A percentile compares a stretch with the other conserved stretches of the same genome.
Evolutionary conservation across 1,140 invertebrate species (phyloP).

Genomic region (Caenorhabditis inopinata): DNA sequence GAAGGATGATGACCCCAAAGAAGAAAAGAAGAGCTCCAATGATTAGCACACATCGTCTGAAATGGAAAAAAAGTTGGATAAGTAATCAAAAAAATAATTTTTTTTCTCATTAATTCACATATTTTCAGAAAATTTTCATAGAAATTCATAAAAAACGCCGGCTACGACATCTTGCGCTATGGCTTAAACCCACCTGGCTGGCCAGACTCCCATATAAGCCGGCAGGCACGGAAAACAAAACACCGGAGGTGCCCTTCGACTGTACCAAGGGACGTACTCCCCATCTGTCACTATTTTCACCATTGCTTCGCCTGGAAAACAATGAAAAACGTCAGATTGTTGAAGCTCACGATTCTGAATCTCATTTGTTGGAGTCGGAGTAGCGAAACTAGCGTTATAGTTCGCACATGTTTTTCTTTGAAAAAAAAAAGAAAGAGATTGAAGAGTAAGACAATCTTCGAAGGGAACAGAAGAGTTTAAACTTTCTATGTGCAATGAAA

Average conservation of each 20-base stretch:
- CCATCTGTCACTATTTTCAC: constrained; percentile 37
- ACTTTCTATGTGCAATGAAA: background rate
- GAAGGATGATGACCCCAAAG: constrained; percentile 60
- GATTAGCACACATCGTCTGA: constrained; percentile 59
- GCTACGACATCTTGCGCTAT: too few relatives aligned
- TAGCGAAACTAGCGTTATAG: constrained; percentile 4
- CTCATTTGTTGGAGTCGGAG: too few relatives aligned
- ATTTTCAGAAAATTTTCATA: constrained; percentile 26
- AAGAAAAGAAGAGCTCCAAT: constrained; percentile 59
- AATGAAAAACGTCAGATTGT: background rate
- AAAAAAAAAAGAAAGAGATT: background rate
- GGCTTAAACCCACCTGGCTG: constrained; percentile 54
- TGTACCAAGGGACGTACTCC: constrained; percentile 64
- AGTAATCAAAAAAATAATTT: too few relatives aligned
- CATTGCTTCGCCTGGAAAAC: constrained; percentile 22
- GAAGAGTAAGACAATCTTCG: background rate
- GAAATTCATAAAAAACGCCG: too few relatives aligned
- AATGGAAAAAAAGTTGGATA: background rate
- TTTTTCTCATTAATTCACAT: too few relatives aligned
- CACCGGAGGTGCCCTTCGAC: constrained; percentile 54
- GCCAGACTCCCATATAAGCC: constrained; percentile 56
- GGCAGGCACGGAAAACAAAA: constrained; percentile 65
- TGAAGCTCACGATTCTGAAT: too few relatives aligned
- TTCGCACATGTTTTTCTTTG: constrained; percentile 19
- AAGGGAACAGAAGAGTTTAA: background rate